Conservation (phyloP, 2,797 vertebrate species). For the Onychomys torridus region DNA sequence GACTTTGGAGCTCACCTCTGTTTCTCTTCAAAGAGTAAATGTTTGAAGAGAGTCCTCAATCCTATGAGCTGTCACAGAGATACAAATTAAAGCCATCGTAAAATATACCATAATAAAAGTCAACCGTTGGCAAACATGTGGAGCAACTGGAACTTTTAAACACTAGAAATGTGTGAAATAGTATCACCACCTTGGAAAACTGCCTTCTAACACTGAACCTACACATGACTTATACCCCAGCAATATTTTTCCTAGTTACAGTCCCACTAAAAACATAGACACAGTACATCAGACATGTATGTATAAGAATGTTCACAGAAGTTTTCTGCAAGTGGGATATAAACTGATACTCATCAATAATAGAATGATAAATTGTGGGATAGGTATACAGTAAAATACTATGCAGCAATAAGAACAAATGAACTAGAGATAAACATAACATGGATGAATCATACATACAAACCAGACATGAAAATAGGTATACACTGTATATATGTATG, state of each 20-base stretch:
- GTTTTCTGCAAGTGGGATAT: constrained; percentile 35
- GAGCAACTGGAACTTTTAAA: not conserved
- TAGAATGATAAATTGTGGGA: not conserved
- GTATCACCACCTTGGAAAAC: constrained; percentile 27
- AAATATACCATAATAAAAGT: not conserved
- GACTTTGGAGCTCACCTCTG: not conserved
- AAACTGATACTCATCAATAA: not conserved
- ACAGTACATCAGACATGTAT: not conserved
- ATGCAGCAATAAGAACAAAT: constrained; percentile 6
- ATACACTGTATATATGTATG: not conserved
- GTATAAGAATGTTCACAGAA: not conserved
- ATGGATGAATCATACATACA: not conserved
- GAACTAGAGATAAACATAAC: not conserved
- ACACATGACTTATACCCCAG: not conserved
- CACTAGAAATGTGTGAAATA: not conserved
- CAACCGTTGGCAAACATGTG: not conserved
- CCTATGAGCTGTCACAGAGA: constrained; percentile 25
- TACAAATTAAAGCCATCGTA: constrained; percentile 34
- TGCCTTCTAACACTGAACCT: constrained; percentile 16
- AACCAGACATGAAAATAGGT: not conserved
- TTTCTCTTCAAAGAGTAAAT: constrained; percentile 17
- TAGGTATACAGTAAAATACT: not conserved
- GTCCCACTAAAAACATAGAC: not conserved
- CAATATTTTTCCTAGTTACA: constrained; percentile 5
- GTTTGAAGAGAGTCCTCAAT: not conserved